A percentile compares a stretch with the other conserved stretches of the same genome.
Conservation (phyloP, 2,888 invertebrate species). For the Aspidapion aeneum region DNA sequence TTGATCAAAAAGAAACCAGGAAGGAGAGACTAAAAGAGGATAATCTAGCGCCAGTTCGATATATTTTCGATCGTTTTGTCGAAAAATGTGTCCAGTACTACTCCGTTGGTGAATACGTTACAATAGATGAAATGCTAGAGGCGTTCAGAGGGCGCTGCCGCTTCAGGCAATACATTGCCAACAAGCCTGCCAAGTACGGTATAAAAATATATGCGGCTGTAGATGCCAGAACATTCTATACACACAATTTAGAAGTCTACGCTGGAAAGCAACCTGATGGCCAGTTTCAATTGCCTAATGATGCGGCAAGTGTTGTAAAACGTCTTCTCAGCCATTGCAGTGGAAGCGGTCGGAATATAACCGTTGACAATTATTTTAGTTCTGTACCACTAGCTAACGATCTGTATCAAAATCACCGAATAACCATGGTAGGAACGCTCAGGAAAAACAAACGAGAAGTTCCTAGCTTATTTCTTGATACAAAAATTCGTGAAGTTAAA, state of each 20-base stretch:
- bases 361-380: conserved; percentile 27
- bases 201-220: conserved; percentile 33
- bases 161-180: conserved; percentile 37
- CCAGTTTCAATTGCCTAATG: conserved; percentile 22
- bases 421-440: too few relatives aligned
- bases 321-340: conserved; percentile 16
- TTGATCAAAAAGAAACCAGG: conserved; percentile 26
- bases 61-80: conserved; percentile 34
- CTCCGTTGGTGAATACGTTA: conserved; percentile 29
- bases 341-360: conserved; percentile 28
- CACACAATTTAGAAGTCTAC: conserved; percentile 32
- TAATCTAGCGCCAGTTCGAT: conserved; percentile 30
- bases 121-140: conserved; percentile 32
- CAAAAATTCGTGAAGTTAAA: too few relatives aligned
- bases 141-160: conserved; percentile 32
- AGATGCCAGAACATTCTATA: conserved; percentile 33
- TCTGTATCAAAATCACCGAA: too few relatives aligned
- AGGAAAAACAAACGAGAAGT: too few relatives aligned
- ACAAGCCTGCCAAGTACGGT: conserved; percentile 35
- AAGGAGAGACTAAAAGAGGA: conserved; percentile 24
- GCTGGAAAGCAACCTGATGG: conserved; percentile 32
- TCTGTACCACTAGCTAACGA: too few relatives aligned
- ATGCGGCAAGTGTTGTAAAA: conserved; percentile 27
- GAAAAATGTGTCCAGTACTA: conserved; percentile 30
- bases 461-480: too few relatives aligned